Conservation (phyloP, 2,113 vertebrate genomes). For the Lagopus muta region DNA sequence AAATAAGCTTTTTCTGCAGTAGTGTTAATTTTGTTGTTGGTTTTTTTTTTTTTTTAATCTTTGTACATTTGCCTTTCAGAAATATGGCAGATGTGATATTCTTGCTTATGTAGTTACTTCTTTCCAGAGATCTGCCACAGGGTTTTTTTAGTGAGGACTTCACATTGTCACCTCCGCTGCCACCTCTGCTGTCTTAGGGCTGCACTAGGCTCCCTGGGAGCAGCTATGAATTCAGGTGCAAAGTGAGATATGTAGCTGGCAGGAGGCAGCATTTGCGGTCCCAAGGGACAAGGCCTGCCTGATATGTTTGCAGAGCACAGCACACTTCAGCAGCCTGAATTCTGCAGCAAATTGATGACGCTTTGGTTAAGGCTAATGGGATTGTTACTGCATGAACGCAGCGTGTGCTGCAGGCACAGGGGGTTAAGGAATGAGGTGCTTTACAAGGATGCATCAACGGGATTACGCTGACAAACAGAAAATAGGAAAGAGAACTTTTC, state of each 20-base stretch:
- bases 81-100: not conserved
- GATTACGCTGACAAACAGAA: not conserved
- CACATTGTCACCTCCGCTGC: not conserved
- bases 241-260: not conserved
- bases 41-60: not conserved
- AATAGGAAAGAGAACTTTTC: not conserved
- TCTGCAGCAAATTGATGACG: not conserved
- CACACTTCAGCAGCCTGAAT: not conserved
- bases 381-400: rapidly evolving
- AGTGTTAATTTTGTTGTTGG: not conserved
- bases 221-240: not conserved
- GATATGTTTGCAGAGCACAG: not conserved
- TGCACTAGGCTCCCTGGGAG: not conserved
- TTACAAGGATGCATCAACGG: not conserved
- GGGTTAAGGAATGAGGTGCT: not conserved
- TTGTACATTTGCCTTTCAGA: not conserved
- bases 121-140: not conserved
- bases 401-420: not conserved
- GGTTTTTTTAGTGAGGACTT: not conserved
- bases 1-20: not conserved
- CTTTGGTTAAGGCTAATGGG: conserved; percentile 18
- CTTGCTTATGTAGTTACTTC: not conserved
- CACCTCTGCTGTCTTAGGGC: not conserved
- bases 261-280: not conserved
- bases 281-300: not conserved